These are phyloP conservation scores for Ammodytes dubius DNA, from an alignment of 2,113 vertebrate genomes.

Conservation along the genomic window DNA sequence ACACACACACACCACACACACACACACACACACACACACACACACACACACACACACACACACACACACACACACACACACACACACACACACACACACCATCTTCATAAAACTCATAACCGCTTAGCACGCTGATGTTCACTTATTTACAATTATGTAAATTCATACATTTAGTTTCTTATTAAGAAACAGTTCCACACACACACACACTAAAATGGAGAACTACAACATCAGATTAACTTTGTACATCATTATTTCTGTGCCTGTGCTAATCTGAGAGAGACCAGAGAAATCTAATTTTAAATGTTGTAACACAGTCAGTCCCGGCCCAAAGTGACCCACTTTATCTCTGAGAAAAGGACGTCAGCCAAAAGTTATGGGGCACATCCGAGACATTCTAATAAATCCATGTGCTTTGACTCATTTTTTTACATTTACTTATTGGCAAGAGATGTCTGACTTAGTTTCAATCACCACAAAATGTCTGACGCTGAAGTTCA, in stretches of 20 bases:
- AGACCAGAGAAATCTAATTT: conserved; percentile 64
- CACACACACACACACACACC: conserved; percentile 2
- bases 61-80: not conserved
- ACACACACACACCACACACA: conserved; percentile 67
- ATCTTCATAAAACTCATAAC: no score
- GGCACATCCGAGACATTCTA: conserved; percentile 54
- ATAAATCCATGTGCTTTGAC: conserved; percentile 29
- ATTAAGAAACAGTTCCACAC: conserved; percentile 22
- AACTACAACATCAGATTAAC: conserved; percentile 25
- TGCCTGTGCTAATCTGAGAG: conserved; percentile 47
- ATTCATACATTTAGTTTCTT: not conserved
- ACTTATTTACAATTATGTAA: conserved; percentile 4
- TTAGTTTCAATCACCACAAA: conserved; percentile 36
- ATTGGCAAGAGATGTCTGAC: conserved; percentile 37
- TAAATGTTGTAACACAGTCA: conserved; percentile 54
- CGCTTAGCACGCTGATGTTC: conserved; percentile 3
- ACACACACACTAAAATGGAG: conserved; percentile 20
- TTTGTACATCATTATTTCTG: conserved; percentile 25
- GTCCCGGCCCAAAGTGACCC: conserved; percentile 71
- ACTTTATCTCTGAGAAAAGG: conserved; percentile 59
- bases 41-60: conserved; percentile 5
- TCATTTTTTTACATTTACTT: conserved; percentile 38
- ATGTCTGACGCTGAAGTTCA: conserved; percentile 17
- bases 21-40: conserved; percentile 25
- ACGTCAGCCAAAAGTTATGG: conserved; percentile 58